Conservation (phyloP, 2,113 vertebrate genomes). For the Nothobranchius furzeri region DNA sequence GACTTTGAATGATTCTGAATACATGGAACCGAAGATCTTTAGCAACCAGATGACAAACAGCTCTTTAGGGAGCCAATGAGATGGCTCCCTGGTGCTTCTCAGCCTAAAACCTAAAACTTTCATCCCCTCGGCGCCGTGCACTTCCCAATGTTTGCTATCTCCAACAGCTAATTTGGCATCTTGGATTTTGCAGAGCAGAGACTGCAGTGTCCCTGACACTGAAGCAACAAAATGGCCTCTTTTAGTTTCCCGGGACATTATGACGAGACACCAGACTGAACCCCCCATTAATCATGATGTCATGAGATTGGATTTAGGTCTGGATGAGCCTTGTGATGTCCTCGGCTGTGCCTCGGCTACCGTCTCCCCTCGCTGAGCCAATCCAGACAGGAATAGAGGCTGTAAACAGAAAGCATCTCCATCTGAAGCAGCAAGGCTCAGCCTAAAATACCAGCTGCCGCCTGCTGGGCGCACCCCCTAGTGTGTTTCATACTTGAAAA, state of each 20-base stretch:
- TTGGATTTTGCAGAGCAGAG: conserved; percentile 9
- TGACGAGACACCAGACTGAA: conserved; percentile 29
- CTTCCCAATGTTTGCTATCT: not conserved
- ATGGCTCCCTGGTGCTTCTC: not conserved
- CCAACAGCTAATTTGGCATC: conserved; percentile 15
- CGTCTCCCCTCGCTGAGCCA: conserved; percentile 41
- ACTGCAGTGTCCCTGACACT: not conserved
- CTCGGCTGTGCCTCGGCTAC: conserved; percentile 13
- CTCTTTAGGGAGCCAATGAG: not conserved
- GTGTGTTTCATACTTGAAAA: conserved; percentile 12
- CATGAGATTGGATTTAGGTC: conserved; percentile 26
- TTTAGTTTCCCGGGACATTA: conserved; percentile 13
- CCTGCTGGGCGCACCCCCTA: conserved; percentile 25
- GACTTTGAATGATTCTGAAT: not conserved
- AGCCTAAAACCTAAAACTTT: not conserved
- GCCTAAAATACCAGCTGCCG: conserved; percentile 54
- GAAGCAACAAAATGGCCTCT: conserved; percentile 16
- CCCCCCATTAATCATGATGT: conserved; percentile 49
- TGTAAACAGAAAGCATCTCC: conserved; percentile 72
- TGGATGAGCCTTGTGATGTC: conserved; percentile 47
- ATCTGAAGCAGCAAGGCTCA: conserved; percentile 56
- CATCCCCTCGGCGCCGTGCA: not conserved
- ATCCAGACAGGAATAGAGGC: conserved; percentile 63
- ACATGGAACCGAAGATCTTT: not conserved
- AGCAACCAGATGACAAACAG: not conserved